Conservation (phyloP, 2,113 vertebrate genomes). For the Odobenus rosmarus region DNA sequence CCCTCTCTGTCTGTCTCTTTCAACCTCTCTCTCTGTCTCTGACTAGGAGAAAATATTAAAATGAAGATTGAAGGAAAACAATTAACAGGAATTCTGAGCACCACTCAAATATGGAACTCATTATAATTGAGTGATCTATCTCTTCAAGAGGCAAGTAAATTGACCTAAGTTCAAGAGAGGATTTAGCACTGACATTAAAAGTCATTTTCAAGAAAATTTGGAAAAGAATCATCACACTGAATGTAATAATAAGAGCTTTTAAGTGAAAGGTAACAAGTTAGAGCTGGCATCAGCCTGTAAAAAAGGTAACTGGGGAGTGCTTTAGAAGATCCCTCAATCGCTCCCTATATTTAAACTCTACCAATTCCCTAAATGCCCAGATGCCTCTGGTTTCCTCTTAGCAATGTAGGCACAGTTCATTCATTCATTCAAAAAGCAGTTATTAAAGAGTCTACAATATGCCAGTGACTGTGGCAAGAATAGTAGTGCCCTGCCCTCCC, state of each 20-base stretch:
- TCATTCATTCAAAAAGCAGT: background rate
- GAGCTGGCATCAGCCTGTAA: background rate
- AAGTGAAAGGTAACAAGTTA: background rate
- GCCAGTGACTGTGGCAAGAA: background rate
- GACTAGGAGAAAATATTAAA: background rate
- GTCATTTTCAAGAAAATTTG: slow-evolving; percentile 45
- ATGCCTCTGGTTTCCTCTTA: background rate
- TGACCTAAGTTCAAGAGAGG: slow-evolving; percentile 68
- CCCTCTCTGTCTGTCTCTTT: background rate
- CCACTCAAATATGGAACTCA: slow-evolving; percentile 44
- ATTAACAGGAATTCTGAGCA: slow-evolving; percentile 48
- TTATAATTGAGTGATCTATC: background rate
- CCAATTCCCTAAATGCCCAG: background rate
- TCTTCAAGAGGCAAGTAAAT: slow-evolving; percentile 76
- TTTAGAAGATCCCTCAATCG: background rate
- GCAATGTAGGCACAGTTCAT: background rate
- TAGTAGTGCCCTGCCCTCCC: background rate
- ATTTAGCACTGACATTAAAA: slow-evolving; percentile 74
- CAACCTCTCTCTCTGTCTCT: background rate
- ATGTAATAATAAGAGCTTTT: background rate
- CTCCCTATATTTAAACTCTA: background rate
- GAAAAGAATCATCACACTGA: background rate
- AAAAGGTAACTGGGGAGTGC: background rate
- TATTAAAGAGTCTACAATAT: background rate
- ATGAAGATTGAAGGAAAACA: background rate